Evolutionary conservation across 2,113 vertebrate species (phyloP).

Genomic region (Scatophagus argus): DNA sequence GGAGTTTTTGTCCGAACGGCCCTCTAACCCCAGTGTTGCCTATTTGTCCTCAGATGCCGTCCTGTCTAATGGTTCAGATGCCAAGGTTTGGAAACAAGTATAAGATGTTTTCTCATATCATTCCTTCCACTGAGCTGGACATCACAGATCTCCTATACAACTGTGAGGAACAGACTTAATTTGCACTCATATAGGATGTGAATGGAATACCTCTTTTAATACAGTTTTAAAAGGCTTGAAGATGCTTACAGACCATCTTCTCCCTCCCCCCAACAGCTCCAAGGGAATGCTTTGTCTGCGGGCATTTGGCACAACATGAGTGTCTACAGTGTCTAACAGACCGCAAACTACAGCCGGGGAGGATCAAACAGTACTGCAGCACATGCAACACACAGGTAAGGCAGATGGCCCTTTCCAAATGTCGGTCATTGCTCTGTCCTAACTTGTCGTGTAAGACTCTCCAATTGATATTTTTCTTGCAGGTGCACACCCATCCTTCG

Average conservation of each 20-base stretch:
- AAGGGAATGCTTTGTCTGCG: constrained; percentile 84
- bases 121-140: constrained; percentile 86
- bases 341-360: constrained; percentile 81
- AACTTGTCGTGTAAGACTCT: neutral
- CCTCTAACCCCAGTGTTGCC: neutral
- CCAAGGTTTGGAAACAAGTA: constrained; percentile 88
- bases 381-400: constrained; percentile 83
- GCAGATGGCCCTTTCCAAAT: neutral
- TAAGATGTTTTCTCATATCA: constrained; percentile 87
- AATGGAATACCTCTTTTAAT: neutral
- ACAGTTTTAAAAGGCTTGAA: neutral
- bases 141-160: constrained; percentile 84
- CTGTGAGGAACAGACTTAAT: constrained; percentile 70
- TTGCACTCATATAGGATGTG: neutral
- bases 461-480: neutral
- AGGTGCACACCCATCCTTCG: constrained; percentile 81
- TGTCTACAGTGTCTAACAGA: constrained; percentile 84
- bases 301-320: constrained; percentile 75
- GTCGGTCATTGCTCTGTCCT: neutral
- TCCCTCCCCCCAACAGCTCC: constrained; percentile 69
- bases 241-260: neutral
- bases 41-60: constrained; percentile 75
- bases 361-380: constrained; percentile 82
- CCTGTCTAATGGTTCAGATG: constrained; percentile 87
- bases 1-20: neutral